Conservation (phyloP, 2,888 invertebrate species). For the Microctonus brassicae region DNA sequence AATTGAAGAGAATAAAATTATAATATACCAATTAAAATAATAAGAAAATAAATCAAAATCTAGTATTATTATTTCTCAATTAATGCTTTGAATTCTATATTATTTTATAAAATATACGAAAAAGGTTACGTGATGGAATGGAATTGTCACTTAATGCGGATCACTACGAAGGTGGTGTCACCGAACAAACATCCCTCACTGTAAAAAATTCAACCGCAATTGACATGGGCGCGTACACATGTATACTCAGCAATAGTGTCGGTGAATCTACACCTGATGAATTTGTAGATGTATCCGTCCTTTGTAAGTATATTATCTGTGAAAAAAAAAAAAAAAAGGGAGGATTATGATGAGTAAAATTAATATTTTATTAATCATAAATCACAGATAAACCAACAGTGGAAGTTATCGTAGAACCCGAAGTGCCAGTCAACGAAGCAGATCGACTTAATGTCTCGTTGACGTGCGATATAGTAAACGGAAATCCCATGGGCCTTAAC, state of each 20-base stretch:
- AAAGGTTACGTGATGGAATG: constrained; percentile 80
- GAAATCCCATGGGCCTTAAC: constrained; percentile 81
- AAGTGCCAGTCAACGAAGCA: constrained; percentile 82
- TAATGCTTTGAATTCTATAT: no score
- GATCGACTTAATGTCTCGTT: constrained; percentile 86
- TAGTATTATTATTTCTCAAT: no score
- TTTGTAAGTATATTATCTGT: constrained; percentile 77
- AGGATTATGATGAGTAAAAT: not conserved
- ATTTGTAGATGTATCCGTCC: constrained; percentile 82
- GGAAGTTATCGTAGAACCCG: constrained; percentile 81
- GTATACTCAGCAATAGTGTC: constrained; percentile 84
- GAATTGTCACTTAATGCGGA: constrained; percentile 73
- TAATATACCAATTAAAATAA: not conserved
- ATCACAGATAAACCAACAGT: constrained; percentile 84
- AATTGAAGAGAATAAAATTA: not conserved
- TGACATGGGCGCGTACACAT: constrained; percentile 90
- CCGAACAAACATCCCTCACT: constrained; percentile 81
- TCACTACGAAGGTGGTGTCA: constrained; percentile 83
- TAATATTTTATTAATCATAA: not conserved
- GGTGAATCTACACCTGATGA: constrained; percentile 83
- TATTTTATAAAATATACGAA: no score
- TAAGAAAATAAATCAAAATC: no score
- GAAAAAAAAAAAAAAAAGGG: not conserved
- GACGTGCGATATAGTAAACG: constrained; percentile 82
- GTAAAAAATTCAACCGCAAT: constrained; percentile 81